A percentile compares a stretch with the other conserved stretches of the same genome.
Conservation (phyloP, 2,113 vertebrate species). For the Scomber colias region DNA sequence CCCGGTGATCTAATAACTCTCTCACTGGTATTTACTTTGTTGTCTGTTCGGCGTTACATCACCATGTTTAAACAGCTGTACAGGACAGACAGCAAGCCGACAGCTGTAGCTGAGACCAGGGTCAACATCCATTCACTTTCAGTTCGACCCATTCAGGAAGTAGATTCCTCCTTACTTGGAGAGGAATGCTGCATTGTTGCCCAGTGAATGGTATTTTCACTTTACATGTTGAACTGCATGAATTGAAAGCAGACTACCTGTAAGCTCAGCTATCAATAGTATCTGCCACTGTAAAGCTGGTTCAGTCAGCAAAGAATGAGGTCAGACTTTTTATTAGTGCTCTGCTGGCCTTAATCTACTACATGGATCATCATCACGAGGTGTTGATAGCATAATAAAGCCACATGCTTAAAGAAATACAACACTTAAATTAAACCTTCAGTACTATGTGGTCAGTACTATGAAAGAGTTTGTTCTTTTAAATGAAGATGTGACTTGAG, state of each 20-base stretch:
- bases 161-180: conserved; percentile 12
- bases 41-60: conserved; percentile 53
- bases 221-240: background rate
- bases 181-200: conserved; percentile 19
- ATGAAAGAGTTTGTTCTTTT: background rate
- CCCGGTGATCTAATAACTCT: conserved; percentile 35
- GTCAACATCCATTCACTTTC: conserved; percentile 46
- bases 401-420: background rate
- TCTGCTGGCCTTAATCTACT: background rate
- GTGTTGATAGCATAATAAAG: background rate
- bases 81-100: conserved; percentile 43
- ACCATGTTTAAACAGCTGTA: conserved; percentile 77
- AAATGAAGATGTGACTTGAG: background rate
- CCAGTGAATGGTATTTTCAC: background rate
- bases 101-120: conserved; percentile 56
- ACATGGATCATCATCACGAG: background rate
- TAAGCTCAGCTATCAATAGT: background rate
- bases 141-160: conserved; percentile 47
- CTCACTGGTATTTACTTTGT: conserved; percentile 47
- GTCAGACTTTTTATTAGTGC: background rate
- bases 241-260: background rate
- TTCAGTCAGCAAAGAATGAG: background rate
- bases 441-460: background rate
- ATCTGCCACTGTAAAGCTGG: background rate
- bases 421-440: background rate